phyloP scores from a whole-genome alignment of 2,888 invertebrate species.

The Galerucella calmariensis region DNA sequence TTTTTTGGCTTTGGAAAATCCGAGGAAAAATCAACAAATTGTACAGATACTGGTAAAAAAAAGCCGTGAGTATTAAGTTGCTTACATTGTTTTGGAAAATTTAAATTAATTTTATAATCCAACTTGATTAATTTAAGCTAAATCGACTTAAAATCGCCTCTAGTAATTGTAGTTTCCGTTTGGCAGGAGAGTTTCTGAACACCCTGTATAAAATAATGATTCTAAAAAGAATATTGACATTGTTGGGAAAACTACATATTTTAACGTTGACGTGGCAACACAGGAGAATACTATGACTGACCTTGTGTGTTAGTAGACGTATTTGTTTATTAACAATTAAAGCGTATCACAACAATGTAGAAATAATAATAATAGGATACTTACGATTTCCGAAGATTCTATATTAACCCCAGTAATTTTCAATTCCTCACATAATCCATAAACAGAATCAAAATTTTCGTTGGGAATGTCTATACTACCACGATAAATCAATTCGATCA shows the following conservation, averaged over 20 bases:
- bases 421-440: slow-evolving; percentile 75
- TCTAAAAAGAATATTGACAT: not conserved
- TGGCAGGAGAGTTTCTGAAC: too few species aligned
- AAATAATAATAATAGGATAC: slow-evolving; percentile 28
- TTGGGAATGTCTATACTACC: slow-evolving; percentile 76
- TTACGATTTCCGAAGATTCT: slow-evolving; percentile 40
- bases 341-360: not conserved
- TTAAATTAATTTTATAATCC: too few species aligned
- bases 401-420: slow-evolving; percentile 70
- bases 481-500: slow-evolving; percentile 77
- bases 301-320: slow-evolving; percentile 13
- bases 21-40: too few species aligned
- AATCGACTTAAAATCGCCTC: too few species aligned
- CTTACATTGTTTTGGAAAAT: too few species aligned
- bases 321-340: slow-evolving; percentile 15
- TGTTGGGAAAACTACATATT: not conserved
- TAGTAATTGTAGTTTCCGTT: too few species aligned
- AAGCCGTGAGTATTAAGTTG: too few species aligned
- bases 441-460: slow-evolving; percentile 72
- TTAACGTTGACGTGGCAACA: not conserved
- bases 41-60: too few species aligned
- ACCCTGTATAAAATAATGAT: too few species aligned
- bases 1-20: too few species aligned
- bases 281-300: not conserved
- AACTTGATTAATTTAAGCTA: too few species aligned